Evolutionary conservation across 2,888 invertebrate genomes (phyloP), one percentile per base, ranked within the genome.

Genomic region (Andrena praecox): DNA sequence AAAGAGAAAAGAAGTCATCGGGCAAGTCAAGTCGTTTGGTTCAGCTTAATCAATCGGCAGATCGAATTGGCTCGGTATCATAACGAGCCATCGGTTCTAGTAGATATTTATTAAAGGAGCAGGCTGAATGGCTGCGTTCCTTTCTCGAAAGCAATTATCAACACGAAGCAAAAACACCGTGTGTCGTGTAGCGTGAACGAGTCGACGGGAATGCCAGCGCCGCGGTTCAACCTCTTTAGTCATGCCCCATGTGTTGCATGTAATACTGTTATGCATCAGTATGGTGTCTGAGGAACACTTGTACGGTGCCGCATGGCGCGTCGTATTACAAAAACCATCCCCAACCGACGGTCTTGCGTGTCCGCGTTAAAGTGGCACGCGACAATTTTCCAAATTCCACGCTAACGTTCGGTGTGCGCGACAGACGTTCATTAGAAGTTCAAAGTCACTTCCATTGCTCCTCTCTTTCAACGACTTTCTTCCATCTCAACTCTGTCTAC

Each of bases 211-310:
- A 67, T 48, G 62, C 75, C 33, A 48, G 48, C 62, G 56, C 50
- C 48, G 63, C 59, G 68, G 68, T 60, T 76, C 62, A 63, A 68
- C 35, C 68, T 68, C 76, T 79, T 75, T 59, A 76, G 76, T 69
- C 74, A 75, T 69, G 78, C 75, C 63, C 78, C 75, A 64, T 79
- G 63, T 76, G 78, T 64, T 64, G 75, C 78, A 64, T 75, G 78
- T 69, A 76, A 79, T 52, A 67, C 67, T 67, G 67, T 68, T 67
- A 74, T 67, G 66, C 74, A 54, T 74, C 77, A 67, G 52, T 66
- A 52, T 52, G 60, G 73, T 52, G 74, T 74, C 77, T 62, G 60
- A 77, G 60, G 70, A 80, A 77, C 77, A 68, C 75, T 78, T 54
- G 60, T 31, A 62, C 77, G 66, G 20, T 50, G 60, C 60, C 35